A percentile compares a stretch with the other conserved stretches of the same genome.
Evolutionary conservation across 2,797 vertebrate species (phyloP).

Genomic region (Cuniculus paca): DNA sequence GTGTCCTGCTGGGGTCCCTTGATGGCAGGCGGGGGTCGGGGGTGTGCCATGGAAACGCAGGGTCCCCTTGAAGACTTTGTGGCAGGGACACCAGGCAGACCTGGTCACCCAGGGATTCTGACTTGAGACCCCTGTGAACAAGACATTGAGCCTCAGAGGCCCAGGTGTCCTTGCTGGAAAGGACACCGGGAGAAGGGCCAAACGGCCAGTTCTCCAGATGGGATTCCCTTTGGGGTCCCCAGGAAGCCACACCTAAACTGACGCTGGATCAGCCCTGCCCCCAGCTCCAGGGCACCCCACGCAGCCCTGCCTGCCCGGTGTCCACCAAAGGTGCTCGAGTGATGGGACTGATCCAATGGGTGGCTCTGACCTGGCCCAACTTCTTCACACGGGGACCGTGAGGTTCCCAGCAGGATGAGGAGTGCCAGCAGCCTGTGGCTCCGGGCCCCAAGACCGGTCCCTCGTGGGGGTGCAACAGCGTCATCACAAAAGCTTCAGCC

Average conservation of each 20-base stretch:
- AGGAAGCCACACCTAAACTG: rapidly evolving
- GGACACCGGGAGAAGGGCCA: not conserved
- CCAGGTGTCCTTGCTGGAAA: not conserved
- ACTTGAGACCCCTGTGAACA: rapidly evolving
- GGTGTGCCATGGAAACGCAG: not conserved
- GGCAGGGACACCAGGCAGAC: no score
- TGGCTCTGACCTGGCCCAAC: not conserved
- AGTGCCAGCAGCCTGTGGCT: no score
- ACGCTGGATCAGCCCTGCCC: not conserved
- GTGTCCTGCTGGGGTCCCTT: not conserved
- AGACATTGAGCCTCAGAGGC: not conserved
- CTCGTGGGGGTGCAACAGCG: rapidly evolving
- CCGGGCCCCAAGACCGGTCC: not conserved
- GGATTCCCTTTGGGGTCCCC: not conserved
- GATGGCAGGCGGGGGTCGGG: rapidly evolving
- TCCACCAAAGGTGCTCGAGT: not conserved
- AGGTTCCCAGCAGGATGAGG: not conserved
- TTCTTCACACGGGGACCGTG: not conserved
- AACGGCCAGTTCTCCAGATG: rapidly evolving
- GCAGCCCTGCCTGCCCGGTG: no score
- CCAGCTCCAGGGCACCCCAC: not conserved
- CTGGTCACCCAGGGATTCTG: not conserved
- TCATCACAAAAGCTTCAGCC: rapidly evolving
- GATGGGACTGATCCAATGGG: no score
- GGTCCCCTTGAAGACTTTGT: not conserved